Conservation (phyloP, 2,888 invertebrate genomes). For the Drosophila kuntzei region DNA sequence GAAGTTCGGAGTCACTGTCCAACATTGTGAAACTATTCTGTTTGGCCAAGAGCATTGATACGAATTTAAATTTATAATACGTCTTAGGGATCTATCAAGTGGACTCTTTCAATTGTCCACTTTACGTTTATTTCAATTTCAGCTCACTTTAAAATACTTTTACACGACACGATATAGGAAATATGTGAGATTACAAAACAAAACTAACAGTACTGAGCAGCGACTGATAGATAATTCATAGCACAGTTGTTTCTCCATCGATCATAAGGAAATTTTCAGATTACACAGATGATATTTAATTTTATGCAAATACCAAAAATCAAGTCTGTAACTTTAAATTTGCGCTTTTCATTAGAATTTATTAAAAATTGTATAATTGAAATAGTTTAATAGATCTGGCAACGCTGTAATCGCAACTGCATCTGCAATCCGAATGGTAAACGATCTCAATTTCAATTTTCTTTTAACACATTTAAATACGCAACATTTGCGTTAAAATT, state of each 20-base stretch:
- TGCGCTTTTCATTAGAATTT: background rate
- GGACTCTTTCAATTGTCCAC: background rate
- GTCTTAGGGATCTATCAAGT: background rate
- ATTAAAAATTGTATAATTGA: background rate
- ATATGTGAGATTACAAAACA: slow-evolving; percentile 37
- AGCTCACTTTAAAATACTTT: slow-evolving; percentile 34
- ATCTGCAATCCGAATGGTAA: slow-evolving; percentile 1
- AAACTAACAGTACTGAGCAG: slow-evolving; percentile 7
- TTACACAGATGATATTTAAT: background rate
- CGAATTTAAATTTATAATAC: slow-evolving; percentile 4
- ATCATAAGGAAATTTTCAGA: background rate
- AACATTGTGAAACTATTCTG: slow-evolving; percentile 46
- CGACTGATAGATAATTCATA: slow-evolving; percentile 33
- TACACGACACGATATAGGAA: slow-evolving; percentile 38
- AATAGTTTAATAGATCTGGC: background rate
- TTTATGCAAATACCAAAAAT: background rate
- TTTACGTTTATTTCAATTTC: slow-evolving; percentile 31
- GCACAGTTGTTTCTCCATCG: slow-evolving; percentile 12
- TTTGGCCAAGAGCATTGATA: slow-evolving; percentile 45
- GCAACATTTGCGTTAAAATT: slow-evolving; percentile 74
- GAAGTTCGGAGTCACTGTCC: slow-evolving; percentile 47
- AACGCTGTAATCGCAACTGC: background rate
- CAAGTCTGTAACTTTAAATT: background rate
- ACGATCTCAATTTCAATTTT: slow-evolving; percentile 56
- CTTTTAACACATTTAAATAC: slow-evolving; percentile 47